These are phyloP conservation scores for Rugalucina vietnamica DNA, from an alignment of 2,888 invertebrate species.

Conservation along the genomic window DNA sequence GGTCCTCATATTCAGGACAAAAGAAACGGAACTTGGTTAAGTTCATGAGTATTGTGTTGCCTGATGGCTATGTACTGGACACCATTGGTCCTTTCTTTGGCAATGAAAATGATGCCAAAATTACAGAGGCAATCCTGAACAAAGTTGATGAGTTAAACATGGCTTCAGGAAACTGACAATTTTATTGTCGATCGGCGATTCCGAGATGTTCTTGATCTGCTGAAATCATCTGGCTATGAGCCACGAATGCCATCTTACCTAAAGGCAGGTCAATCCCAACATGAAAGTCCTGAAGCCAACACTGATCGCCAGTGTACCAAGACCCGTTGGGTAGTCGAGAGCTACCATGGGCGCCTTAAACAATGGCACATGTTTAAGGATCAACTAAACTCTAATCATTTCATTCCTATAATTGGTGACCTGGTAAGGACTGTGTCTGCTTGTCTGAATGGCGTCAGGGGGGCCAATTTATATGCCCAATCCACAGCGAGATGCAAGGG, in stretches of 20 bases:
- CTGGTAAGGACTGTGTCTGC: not conserved
- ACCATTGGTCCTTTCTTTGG: slow-evolving; percentile 16
- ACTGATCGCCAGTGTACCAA: slow-evolving; percentile 9
- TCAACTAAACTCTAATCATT: not conserved
- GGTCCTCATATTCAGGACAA: slow-evolving; percentile 10
- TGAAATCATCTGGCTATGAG: not conserved
- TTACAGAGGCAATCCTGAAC: slow-evolving; percentile 15
- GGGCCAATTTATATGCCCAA: too few relatives aligned
- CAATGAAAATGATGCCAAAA: slow-evolving; percentile 21
- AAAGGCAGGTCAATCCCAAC: slow-evolving; percentile 6
- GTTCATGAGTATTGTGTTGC: slow-evolving; percentile 19
- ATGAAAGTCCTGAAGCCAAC: not conserved
- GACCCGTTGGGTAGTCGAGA: slow-evolving; percentile 18
- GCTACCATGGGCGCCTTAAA: slow-evolving; percentile 29
- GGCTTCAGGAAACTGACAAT: slow-evolving; percentile 14
- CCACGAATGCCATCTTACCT: slow-evolving; percentile 6
- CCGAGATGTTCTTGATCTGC: not conserved
- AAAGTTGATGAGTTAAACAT: slow-evolving; percentile 9
- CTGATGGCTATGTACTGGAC: slow-evolving; percentile 19
- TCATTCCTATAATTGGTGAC: slow-evolving; percentile 2
- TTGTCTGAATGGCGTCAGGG: slow-evolving; percentile 1
- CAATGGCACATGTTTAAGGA: not conserved
- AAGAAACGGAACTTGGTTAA: slow-evolving; percentile 6
- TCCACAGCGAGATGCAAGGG: slow-evolving; percentile 3
- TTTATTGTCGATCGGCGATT: slow-evolving; percentile 20